phyloP scores from a whole-genome alignment of 2,888 invertebrate genomes.

The Sacculina carcini region DNA sequence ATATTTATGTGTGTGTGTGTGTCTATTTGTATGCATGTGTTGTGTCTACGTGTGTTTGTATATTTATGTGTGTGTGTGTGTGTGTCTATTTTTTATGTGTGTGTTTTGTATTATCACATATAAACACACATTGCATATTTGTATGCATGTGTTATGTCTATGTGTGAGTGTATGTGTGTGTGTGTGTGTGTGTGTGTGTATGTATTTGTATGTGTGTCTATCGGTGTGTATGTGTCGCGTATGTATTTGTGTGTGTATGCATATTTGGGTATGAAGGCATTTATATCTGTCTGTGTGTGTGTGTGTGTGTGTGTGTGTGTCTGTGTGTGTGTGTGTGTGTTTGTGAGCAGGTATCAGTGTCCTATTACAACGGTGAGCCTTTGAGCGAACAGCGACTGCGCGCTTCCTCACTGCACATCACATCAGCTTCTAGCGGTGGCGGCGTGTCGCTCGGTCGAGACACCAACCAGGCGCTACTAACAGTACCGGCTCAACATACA shows the following conservation, averaged over 20 bases:
- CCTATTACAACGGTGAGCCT: constrained; percentile 70
- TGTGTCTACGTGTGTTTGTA: neutral
- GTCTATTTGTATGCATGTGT: neutral
- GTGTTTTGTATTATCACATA: too few relatives aligned
- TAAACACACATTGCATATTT: too few relatives aligned
- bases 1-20: neutral
- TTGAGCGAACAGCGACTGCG: constrained; percentile 34
- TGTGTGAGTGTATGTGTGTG: too few relatives aligned
- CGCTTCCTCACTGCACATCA: constrained; percentile 37
- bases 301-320: neutral
- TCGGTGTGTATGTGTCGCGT: neutral
- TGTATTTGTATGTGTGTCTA: neutral
- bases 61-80: neutral
- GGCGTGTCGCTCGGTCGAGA: neutral
- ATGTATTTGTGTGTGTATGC: neutral
- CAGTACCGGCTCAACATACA: too few relatives aligned
- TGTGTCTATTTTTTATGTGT: neutral
- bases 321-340: neutral
- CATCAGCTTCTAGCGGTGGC: neutral
- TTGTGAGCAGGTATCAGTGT: constrained; percentile 42
- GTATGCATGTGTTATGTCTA: too few relatives aligned
- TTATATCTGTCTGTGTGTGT: neutral
- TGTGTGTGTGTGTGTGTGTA: neutral
- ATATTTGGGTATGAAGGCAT: too few relatives aligned
- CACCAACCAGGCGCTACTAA: too few relatives aligned